Conservation (phyloP, 2,797 vertebrate genomes). For the Glyptemys insculpta region DNA sequence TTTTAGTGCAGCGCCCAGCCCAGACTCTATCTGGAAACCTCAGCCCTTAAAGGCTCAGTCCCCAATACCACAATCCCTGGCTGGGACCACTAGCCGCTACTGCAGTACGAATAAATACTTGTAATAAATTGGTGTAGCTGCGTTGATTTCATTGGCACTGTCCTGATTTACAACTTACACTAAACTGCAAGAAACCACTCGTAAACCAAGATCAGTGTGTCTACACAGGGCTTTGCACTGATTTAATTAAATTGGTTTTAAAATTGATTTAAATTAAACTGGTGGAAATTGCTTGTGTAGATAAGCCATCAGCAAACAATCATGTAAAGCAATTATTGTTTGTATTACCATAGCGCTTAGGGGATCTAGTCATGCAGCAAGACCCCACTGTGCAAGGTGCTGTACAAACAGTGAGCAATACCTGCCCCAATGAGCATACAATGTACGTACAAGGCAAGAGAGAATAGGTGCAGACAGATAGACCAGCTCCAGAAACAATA, state of each 20-base stretch:
- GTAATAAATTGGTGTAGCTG: not conserved
- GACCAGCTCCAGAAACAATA: not conserved
- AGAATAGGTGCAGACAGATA: not conserved
- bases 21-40: not conserved
- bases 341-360: not conserved
- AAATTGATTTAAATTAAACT: not conserved
- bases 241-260: not conserved
- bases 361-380: not conserved
- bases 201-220: not conserved
- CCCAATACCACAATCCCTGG: not conserved
- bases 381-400: not conserved
- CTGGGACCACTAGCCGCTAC: not conserved
- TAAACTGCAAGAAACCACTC: not conserved
- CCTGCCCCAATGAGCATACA: accelerated
- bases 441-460: not conserved
- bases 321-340: not conserved
- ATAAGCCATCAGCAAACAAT: not conserved
- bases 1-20: not conserved
- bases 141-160: not conserved
- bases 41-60: not conserved
- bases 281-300: not conserved
- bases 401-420: not conserved
- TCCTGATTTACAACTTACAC: not conserved
- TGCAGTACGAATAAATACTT: accelerated
- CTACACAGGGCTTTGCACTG: not conserved